These are phyloP conservation scores for Oreochromis niloticus DNA, from an alignment of 2,113 vertebrate species.

Conservation along the genomic window DNA sequence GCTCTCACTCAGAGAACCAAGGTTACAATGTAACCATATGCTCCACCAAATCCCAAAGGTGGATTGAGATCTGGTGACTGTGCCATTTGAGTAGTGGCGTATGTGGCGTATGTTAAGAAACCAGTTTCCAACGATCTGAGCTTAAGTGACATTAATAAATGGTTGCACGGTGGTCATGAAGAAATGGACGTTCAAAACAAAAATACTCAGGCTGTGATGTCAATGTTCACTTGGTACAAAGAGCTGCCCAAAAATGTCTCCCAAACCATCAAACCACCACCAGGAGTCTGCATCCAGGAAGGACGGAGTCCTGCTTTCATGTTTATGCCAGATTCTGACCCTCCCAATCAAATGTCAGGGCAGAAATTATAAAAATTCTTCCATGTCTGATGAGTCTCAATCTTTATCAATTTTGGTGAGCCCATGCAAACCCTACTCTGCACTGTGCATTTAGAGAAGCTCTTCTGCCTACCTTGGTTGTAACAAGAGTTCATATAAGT, in stretches of 20 bases:
- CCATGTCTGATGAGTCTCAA: too few relatives aligned
- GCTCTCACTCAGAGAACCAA: too few relatives aligned
- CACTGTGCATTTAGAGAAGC: neutral
- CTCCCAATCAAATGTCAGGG: neutral
- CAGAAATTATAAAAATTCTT: fast-evolving
- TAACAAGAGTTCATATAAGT: neutral
- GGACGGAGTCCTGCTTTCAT: neutral
- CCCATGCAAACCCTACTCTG: neutral
- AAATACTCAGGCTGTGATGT: neutral
- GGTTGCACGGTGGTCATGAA: neutral
- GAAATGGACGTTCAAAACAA: neutral
- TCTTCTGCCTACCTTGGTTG: neutral
- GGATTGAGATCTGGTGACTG: neutral
- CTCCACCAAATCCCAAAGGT: neutral
- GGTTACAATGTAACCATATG: neutral
- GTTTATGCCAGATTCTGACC: fast-evolving
- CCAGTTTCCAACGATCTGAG: neutral
- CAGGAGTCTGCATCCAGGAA: neutral
- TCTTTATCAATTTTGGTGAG: neutral
- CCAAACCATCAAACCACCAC: neutral
- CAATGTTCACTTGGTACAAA: neutral
- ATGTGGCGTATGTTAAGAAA: neutral
- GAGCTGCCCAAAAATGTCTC: neutral
- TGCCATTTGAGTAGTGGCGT: neutral
- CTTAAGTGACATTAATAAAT: neutral